These are phyloP conservation scores for Montipora sp. DNA, from an alignment of 64 coral and sea anemone genomes.

Conservation along the genomic window DNA sequence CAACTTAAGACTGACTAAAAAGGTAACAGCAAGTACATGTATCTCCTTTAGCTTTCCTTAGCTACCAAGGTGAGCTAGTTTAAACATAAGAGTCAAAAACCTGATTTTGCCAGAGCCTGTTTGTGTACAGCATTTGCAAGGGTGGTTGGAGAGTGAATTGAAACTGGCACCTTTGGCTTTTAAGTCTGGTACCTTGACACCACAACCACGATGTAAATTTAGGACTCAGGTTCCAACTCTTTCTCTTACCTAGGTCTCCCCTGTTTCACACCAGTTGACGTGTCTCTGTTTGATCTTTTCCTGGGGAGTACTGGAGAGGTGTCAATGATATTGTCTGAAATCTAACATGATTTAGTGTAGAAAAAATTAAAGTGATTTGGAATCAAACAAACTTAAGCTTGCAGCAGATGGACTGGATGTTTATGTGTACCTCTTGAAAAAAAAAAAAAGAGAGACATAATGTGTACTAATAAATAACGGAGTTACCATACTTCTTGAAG, in stretches of 20 bases:
- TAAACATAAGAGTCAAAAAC: too few species aligned
- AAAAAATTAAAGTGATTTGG: background rate
- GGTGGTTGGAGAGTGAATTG: too few species aligned
- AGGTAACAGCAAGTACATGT: too few species aligned
- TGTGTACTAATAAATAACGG: background rate
- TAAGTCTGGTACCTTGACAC: too few species aligned
- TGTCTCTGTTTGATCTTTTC: constrained; percentile 49
- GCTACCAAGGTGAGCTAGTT: too few species aligned
- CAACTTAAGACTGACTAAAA: too few species aligned
- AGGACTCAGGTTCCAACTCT: background rate
- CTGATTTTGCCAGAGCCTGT: too few species aligned
- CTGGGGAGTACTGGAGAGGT: constrained; percentile 27
- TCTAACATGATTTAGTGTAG: background rate
- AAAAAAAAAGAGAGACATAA: background rate
- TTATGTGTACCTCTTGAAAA: background rate
- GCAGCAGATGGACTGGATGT: too few species aligned
- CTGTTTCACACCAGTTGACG: constrained; percentile 27
- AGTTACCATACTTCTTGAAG: constrained; percentile 75
- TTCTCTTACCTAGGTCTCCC: constrained; percentile 32
- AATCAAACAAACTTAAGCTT: background rate
- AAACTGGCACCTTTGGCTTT: too few species aligned
- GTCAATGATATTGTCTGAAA: constrained; percentile 49
- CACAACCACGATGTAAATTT: background rate
- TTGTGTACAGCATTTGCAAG: too few species aligned
- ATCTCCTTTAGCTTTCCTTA: too few species aligned